A percentile compares a stretch with the other conserved stretches of the same genome.
Conservation (phyloP, 2,113 vertebrate species). For the Leptobrachium ailaonicum region DNA sequence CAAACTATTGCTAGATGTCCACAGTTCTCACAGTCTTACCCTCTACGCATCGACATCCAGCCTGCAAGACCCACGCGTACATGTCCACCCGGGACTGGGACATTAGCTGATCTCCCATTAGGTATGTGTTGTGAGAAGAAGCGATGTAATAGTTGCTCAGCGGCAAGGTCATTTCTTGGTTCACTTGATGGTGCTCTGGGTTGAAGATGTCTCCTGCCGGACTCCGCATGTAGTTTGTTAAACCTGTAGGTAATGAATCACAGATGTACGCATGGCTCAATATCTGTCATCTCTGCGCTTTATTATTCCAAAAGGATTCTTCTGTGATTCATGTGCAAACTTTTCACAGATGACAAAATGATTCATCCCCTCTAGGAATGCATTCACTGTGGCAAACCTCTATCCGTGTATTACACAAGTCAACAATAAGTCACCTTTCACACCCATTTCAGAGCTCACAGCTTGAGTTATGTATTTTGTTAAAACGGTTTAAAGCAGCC, state of each 20-base stretch:
- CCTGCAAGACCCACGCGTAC: slow-evolving; percentile 95
- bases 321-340: slow-evolving; percentile 39
- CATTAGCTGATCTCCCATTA: slow-evolving; percentile 96
- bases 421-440: too few species aligned
- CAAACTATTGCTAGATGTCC: too few species aligned
- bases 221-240: slow-evolving; percentile 92
- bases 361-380: slow-evolving; percentile 21
- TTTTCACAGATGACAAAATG: slow-evolving; percentile 39
- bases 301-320: slow-evolving; percentile 8
- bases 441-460: too few species aligned
- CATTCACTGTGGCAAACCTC: not conserved
- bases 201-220: slow-evolving; percentile 93
- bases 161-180: slow-evolving; percentile 88
- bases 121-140: slow-evolving; percentile 98
- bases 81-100: slow-evolving; percentile 96
- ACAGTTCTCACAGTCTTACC: slow-evolving; percentile 65
- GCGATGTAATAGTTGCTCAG: slow-evolving; percentile 94
- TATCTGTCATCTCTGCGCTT: slow-evolving; percentile 26
- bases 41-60: slow-evolving; percentile 94
- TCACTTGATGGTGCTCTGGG: slow-evolving; percentile 82
- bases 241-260: slow-evolving; percentile 70
- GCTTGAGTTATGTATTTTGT: too few species aligned
- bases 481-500: too few species aligned
- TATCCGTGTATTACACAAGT: slow-evolving; percentile 16
- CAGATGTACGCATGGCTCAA: slow-evolving; percentile 16